phyloP scores from a whole-genome alignment of 1,140 invertebrate species.

The Pemphigus obesinymphae region DNA sequence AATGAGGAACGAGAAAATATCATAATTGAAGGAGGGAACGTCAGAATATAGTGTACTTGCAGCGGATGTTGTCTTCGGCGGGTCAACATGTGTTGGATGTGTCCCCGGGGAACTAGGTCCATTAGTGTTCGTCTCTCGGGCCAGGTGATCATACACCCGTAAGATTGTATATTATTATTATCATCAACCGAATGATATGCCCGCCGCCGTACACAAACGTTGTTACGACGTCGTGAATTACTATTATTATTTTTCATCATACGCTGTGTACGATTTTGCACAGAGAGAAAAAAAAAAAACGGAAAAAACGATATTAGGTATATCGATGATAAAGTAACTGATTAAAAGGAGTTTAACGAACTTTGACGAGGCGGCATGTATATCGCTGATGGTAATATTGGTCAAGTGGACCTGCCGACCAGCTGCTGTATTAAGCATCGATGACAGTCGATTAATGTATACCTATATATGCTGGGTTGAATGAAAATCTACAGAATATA shows the following conservation, averaged over 20 bases:
- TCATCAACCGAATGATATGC: background rate
- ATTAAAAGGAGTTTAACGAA: background rate
- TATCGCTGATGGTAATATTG: too few relatives aligned
- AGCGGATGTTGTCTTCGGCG: slow-evolving; percentile 38
- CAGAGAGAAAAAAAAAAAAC: background rate
- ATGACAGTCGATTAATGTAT: too few relatives aligned
- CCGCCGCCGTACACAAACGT: background rate
- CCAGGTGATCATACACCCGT: slow-evolving; percentile 21
- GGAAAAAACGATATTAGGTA: background rate
- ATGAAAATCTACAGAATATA: too few relatives aligned
- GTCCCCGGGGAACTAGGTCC: slow-evolving; percentile 33
- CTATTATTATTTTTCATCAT: background rate
- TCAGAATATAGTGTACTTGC: background rate
- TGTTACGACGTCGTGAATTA: background rate
- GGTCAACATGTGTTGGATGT: slow-evolving; percentile 39
- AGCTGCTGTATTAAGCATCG: too few relatives aligned
- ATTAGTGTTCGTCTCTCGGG: slow-evolving; percentile 10
- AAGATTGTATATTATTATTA: background rate
- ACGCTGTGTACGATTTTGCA: background rate
- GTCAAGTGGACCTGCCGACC: too few relatives aligned
- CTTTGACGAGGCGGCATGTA: background rate
- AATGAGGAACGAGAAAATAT: slow-evolving; percentile 1
- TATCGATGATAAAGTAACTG: background rate
- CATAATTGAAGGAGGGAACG: slow-evolving; percentile 1
- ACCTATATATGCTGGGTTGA: too few relatives aligned